Evolutionary conservation across 2,113 vertebrate species (phyloP).

Genomic region (Urocynchramus pylzowi): DNA sequence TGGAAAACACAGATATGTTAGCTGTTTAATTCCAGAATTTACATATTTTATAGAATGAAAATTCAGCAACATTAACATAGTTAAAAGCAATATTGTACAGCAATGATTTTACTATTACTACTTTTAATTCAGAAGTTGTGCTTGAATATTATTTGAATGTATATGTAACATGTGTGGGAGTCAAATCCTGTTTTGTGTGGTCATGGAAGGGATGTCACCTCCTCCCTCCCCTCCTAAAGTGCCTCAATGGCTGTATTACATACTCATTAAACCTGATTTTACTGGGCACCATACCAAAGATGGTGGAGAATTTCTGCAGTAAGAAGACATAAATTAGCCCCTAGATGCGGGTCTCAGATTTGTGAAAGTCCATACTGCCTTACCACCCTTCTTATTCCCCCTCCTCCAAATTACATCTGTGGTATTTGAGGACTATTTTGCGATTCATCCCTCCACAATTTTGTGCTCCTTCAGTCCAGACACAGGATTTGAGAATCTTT

Average conservation of each 20-base stretch:
- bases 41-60: not conserved
- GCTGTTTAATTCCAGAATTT: not conserved
- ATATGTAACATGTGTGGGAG: too few relatives aligned
- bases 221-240: not conserved
- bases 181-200: not conserved
- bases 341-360: not conserved
- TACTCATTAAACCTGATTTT: not conserved
- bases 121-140: not conserved
- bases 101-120: not conserved
- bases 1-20: not conserved
- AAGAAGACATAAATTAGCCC: not conserved
- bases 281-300: not conserved
- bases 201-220: not conserved
- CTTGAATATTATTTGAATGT: not conserved
- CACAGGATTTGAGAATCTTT: not conserved
- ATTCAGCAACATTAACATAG: not conserved
- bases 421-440: not conserved
- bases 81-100: not conserved
- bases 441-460: not conserved
- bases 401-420: not conserved
- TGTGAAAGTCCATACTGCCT: not conserved
- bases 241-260: not conserved
- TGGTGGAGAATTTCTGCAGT: not conserved
- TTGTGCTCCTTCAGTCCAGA: not conserved
- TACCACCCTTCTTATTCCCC: not conserved